phyloP scores from a whole-genome alignment of 2,797 vertebrate genomes.

The Arrhamphus sclerolepis region DNA sequence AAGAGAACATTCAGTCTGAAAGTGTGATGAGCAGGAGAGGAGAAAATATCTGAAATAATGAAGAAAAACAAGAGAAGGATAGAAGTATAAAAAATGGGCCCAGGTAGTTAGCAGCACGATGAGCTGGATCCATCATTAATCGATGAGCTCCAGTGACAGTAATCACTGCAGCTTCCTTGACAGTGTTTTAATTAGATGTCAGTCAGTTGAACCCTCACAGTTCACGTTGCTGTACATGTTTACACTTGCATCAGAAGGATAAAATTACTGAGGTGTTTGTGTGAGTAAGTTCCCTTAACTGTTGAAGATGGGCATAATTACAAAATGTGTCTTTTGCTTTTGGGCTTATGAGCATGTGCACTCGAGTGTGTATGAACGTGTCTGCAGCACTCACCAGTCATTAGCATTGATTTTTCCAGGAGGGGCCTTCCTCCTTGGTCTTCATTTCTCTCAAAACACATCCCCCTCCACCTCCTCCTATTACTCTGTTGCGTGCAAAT shows the following conservation, averaged over 20 bases:
- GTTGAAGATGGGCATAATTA: slow-evolving; percentile 32
- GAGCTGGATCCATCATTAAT: slow-evolving; percentile 65
- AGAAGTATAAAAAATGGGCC: slow-evolving; percentile 67
- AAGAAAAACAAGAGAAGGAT: slow-evolving; percentile 63
- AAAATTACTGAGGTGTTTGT: slow-evolving; percentile 25
- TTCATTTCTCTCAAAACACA: slow-evolving; percentile 22
- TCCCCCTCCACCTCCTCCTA: not conserved
- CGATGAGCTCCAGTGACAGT: slow-evolving; percentile 60
- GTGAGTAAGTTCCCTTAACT: slow-evolving; percentile 5
- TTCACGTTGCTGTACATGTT: slow-evolving; percentile 3
- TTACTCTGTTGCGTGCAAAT: slow-evolving; percentile 57
- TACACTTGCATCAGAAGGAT: slow-evolving; percentile 7
- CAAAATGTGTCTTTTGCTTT: slow-evolving; percentile 40
- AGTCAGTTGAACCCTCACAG: slow-evolving; percentile 41
- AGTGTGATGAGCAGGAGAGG: too few relatives aligned
- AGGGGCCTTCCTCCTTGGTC: slow-evolving; percentile 40
- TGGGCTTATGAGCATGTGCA: slow-evolving; percentile 33
- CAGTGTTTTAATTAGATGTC: slow-evolving; percentile 66
- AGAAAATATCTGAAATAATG: too few relatives aligned
- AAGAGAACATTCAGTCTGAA: too few relatives aligned
- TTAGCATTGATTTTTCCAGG: slow-evolving; percentile 73
- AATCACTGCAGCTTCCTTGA: slow-evolving; percentile 73
- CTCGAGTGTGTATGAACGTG: slow-evolving; percentile 25
- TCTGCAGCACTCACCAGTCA: slow-evolving; percentile 52
- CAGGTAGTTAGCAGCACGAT: slow-evolving; percentile 70